Conservation (phyloP, 2,888 invertebrate genomes). For the Hirtodrosophila cameraria region DNA sequence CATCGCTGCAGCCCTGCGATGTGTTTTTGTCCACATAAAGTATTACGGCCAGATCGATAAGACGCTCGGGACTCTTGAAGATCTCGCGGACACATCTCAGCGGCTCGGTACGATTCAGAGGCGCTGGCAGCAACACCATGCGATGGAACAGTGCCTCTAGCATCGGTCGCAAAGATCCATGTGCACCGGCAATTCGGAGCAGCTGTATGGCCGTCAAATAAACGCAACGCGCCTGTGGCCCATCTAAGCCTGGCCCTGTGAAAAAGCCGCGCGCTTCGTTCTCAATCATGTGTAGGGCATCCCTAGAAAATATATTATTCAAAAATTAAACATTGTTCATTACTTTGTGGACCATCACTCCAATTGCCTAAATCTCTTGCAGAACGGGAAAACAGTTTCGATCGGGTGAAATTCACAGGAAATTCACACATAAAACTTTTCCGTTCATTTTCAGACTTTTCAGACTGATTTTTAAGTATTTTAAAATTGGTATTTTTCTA, state of each 20-base stretch:
- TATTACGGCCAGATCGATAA: slow-evolving; percentile 88
- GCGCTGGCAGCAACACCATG: slow-evolving; percentile 94
- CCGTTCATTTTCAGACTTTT: too few relatives aligned
- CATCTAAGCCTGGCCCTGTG: slow-evolving; percentile 87
- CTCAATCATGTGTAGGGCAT: slow-evolving; percentile 84
- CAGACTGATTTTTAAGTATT: too few relatives aligned
- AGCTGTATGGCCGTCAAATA: slow-evolving; percentile 94
- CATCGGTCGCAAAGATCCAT: slow-evolving; percentile 94
- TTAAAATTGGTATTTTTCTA: too few relatives aligned
- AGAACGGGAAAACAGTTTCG: too few relatives aligned
- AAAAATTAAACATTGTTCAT: too few relatives aligned
- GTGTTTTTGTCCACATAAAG: slow-evolving; percentile 88
- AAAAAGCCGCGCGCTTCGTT: slow-evolving; percentile 84
- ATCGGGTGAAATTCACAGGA: too few relatives aligned
- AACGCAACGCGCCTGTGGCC: slow-evolving; percentile 94
- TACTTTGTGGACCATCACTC: too few relatives aligned
- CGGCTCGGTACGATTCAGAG: slow-evolving; percentile 93
- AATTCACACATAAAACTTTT: too few relatives aligned
- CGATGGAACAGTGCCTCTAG: slow-evolving; percentile 96
- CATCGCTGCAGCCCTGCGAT: slow-evolving; percentile 88
- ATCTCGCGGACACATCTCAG: slow-evolving; percentile 93
- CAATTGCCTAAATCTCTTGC: too few relatives aligned
- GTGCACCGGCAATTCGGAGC: slow-evolving; percentile 93
- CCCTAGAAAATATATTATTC: slow-evolving; percentile 58
- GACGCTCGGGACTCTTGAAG: slow-evolving; percentile 88